Base-by-base conservation (phyloP, 2,888 invertebrate genomes). In the Netelia inedita region DNA sequence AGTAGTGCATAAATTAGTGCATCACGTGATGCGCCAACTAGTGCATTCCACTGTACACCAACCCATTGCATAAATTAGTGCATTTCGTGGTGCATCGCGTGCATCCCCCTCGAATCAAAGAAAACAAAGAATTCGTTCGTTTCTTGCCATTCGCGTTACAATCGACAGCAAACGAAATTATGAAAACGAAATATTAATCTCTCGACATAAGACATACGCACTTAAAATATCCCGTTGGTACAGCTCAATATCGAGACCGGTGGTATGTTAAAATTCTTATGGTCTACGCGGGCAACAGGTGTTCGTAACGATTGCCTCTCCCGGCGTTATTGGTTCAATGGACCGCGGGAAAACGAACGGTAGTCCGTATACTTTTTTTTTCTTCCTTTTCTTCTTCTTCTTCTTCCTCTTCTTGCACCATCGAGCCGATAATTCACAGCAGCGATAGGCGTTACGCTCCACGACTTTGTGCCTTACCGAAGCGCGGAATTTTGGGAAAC, bases 321-420 rank as follows among this genome's bases (percentile, higher is more conserved):
- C 65, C 14, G 57, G 28, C 16, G 71, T 80, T 84, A 84, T 73
- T 84, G 79, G 85, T 74, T 82, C 72, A 82, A 85, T 85, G 82
- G 79, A 74, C 85, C 79, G 71, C 85, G 82, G 59, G 71, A 75
- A 79, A 82, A 85, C 41, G 65, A 82, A 82, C 85, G 82, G 82
- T 72, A 75, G 74, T 75, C 53, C 74, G 50, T 72, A 68, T 61
- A 71, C 53, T 73, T 74, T 55, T 61, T 41, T 35, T 71, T 55
- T 68, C 43, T 41, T 28, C n/a, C 21, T 61, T 59, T 55, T 73
- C 14, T 41, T 78, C 66, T 28, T 63, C 61, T 50, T 69, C 46
- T 46, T 43, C 61, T 35, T 46, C n/a, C 11, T 46, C 19, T 35
- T 35, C 16, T 55, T 55, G 35, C 71, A 14, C 28, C 55, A 35